Conservation (phyloP, 2,888 invertebrate genomes). For the Cantharis lateralis region DNA sequence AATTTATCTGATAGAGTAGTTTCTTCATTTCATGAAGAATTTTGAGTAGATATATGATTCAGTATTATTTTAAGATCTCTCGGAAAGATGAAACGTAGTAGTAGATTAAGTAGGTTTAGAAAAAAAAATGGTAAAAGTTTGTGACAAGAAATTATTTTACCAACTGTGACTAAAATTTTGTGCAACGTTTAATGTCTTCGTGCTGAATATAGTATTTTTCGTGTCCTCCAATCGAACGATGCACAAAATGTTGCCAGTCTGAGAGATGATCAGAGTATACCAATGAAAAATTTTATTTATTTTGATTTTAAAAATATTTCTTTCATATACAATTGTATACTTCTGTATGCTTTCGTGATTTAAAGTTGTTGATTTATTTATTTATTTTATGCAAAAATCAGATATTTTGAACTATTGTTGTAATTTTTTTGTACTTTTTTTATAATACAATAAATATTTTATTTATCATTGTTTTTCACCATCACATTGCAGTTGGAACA, state of each 20-base stretch:
- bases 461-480: not conserved
- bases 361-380: not conserved
- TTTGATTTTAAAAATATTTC: not conserved
- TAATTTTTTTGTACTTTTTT: not conserved
- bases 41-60: not conserved
- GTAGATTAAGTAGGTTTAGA: not conserved
- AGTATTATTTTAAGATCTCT: not conserved
- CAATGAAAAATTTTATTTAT: not conserved
- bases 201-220: not conserved
- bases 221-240: not conserved
- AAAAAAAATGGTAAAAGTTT: not conserved
- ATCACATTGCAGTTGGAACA: not conserved
- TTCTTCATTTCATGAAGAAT: not conserved
- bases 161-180: not conserved
- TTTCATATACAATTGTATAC: not conserved
- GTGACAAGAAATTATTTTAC: not conserved
- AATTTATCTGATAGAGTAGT: not conserved
- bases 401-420: not conserved
- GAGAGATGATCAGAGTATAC: not conserved
- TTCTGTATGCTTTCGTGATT: not conserved
- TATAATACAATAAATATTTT: not conserved
- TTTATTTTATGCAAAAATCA: no score
- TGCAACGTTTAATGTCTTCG: not conserved
- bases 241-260: not conserved
- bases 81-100: not conserved